Percentiles rank a stretch among this genome's conserved stretches.
phyloP scores from a whole-genome alignment of 1,140 invertebrate genomes.

The Drosophila lowei region DNA sequence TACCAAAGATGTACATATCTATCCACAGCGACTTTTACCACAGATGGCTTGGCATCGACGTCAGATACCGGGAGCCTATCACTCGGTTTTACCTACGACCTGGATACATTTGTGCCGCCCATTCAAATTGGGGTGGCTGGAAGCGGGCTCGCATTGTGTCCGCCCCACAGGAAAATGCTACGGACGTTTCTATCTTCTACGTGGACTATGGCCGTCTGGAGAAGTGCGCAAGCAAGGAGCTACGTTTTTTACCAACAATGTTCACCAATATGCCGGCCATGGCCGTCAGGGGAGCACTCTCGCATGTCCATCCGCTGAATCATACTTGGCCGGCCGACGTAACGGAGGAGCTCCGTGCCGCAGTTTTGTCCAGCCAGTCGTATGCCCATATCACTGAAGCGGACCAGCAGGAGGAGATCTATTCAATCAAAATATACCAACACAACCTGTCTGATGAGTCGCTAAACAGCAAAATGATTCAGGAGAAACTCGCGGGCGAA shows the following conservation, averaged over 20 bases:
- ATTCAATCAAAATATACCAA: conserved; percentile 12
- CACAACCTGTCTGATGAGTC: fast-evolving
- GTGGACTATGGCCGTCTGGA: conserved; percentile 33
- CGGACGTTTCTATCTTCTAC: conserved; percentile 21
- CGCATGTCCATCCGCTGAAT: conserved; percentile 39
- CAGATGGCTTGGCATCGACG: too few species aligned
- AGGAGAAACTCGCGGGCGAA: conserved; percentile 14
- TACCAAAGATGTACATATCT: background rate
- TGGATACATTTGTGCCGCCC: conserved; percentile 34
- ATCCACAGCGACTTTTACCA: conserved; percentile 10
- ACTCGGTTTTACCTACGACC: conserved; percentile 10
- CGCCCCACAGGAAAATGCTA: background rate
- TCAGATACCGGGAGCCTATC: background rate
- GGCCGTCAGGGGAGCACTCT: conserved; percentile 32
- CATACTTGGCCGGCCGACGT: conserved; percentile 26
- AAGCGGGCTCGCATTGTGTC: conserved; percentile 29
- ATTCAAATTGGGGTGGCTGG: conserved; percentile 1
- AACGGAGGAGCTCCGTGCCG: background rate
- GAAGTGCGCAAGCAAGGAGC: background rate
- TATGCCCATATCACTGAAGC: conserved; percentile 22
- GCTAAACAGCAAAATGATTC: conserved; percentile 24
- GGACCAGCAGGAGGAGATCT: conserved; percentile 13
- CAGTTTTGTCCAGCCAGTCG: background rate
- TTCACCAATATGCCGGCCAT: conserved; percentile 10
- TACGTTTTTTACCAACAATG: conserved; percentile 11